phyloP scores from a whole-genome alignment of 2,888 invertebrate species.

The Caenorhabditis auriculariae region DNA sequence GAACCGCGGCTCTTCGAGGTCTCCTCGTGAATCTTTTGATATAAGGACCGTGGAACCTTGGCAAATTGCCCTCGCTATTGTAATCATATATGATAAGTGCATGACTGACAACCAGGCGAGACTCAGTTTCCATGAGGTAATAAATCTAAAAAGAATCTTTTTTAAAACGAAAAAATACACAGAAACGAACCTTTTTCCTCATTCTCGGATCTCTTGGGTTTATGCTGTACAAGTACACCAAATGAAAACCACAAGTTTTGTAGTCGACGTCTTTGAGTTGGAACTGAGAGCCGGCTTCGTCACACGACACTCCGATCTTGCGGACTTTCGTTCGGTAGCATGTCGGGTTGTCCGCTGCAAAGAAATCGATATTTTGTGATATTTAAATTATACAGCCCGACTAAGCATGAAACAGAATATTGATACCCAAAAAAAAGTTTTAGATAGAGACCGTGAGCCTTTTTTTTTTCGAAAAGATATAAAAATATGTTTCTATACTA shows the following conservation, averaged over 20 bases:
- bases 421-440: not conserved
- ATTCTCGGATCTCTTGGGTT: constrained; percentile 37
- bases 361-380: not conserved
- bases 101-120: constrained; percentile 37
- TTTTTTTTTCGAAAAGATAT: not conserved
- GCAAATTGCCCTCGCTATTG: constrained; percentile 37
- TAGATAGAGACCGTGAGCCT: not conserved
- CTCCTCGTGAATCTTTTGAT: constrained; percentile 25
- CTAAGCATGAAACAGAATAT: not conserved
- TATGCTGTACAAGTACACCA: constrained; percentile 37
- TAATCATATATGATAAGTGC: constrained; percentile 47
- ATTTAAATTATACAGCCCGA: not conserved
- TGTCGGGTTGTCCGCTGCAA: constrained; percentile 31
- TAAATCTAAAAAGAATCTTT: constrained; percentile 26
- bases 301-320: constrained; percentile 30
- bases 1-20: constrained; percentile 8
- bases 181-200: constrained; percentile 26
- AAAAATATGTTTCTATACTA: not conserved
- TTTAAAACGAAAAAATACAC: no score
- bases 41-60: constrained; percentile 39
- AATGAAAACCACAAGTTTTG: constrained; percentile 37
- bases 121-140: constrained; percentile 46
- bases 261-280: constrained; percentile 36
- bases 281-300: constrained; percentile 18
- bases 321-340: constrained; percentile 43